A percentile compares a stretch with the other conserved stretches of the same genome.
Evolutionary conservation across 2,797 vertebrate genomes (phyloP).

Genomic region (Borostomias antarcticus): DNA sequence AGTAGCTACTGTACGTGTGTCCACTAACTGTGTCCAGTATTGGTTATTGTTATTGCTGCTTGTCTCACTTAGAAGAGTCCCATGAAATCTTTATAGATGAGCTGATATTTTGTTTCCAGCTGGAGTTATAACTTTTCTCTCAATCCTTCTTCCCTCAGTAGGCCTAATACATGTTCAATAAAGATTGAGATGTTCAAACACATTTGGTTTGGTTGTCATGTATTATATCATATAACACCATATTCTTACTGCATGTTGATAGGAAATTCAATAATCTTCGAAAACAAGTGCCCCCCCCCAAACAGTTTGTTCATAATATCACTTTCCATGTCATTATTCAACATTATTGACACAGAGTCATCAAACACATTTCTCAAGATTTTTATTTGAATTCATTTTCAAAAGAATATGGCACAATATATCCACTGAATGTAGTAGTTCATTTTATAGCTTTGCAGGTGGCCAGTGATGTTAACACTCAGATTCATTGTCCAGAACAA

Average conservation of each 20-base stretch:
- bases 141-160: too few relatives aligned
- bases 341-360: not conserved
- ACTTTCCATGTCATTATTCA: too few relatives aligned
- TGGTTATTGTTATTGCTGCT: conserved; percentile 5
- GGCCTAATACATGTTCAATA: too few relatives aligned
- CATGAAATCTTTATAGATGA: not conserved
- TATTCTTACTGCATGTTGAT: too few relatives aligned
- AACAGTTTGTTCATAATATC: too few relatives aligned
- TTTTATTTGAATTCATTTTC: conserved; percentile 75
- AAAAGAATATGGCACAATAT: conserved; percentile 68
- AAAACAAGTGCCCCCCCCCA: too few relatives aligned
- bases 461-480: conserved; percentile 61
- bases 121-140: too few relatives aligned
- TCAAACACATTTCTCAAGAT: conserved; percentile 58
- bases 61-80: conserved; percentile 9
- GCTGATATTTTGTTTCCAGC: too few relatives aligned
- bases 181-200: not conserved
- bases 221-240: too few relatives aligned
- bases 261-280: too few relatives aligned
- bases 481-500: conserved; percentile 60
- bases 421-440: conserved; percentile 69
- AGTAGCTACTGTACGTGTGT: conserved; percentile 24
- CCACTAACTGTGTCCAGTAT: conserved; percentile 25
- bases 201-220: too few relatives aligned
- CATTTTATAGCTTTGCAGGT: conserved; percentile 60